Evolutionary conservation across 2,797 vertebrate genomes (phyloP), one percentile per base, ranked within the genome.

Genomic region (Leptatherina wallacei): DNA sequence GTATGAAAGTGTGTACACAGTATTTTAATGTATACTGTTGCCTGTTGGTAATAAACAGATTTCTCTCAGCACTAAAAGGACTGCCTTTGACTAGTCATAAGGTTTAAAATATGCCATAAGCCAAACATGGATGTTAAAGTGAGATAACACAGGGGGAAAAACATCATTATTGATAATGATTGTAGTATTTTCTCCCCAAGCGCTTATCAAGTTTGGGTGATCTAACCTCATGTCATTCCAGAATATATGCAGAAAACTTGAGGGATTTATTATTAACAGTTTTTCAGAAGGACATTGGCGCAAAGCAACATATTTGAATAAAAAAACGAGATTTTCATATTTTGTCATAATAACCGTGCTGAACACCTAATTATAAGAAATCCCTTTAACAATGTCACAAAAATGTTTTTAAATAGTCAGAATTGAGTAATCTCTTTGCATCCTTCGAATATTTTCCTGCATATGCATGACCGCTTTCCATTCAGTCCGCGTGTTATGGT

Each of bases 1-100:
- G 87, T 92, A 88, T 93, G 71, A 88, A 86, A 79, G 77, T 49
- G 54, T 90, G 84, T 88, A 90, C 86, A 88, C 87, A 87, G 75
- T 89, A 90, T 91, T 91, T 92, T 91, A 81, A 88, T 90, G 91
- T 93, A 89, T 87, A 87, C 87, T 88, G 85, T 91, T 91, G 86
- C 86, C 88, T 91, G 85, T 88, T 90, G 89, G 84, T 91, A 93
- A 93, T 93, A 92, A 93, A 92, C 74, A 56, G 47, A 86, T 70
- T 82, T 85, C 75, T 87, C 85, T 88, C 87, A 78, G 85, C 88
- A 91, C 82, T 85, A 65, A 81, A 81, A 79, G 47, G 77, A 71
- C 80, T 86, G 84, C 74, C 58, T 87, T 80, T 87, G 69, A 88
- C 51, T 81, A 65, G 75, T 56, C 40, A 51, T 69, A 69, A 33